These are phyloP conservation scores for Nephrotoma appendiculata DNA, from an alignment of 2,888 invertebrate genomes.

Conservation along the genomic window DNA sequence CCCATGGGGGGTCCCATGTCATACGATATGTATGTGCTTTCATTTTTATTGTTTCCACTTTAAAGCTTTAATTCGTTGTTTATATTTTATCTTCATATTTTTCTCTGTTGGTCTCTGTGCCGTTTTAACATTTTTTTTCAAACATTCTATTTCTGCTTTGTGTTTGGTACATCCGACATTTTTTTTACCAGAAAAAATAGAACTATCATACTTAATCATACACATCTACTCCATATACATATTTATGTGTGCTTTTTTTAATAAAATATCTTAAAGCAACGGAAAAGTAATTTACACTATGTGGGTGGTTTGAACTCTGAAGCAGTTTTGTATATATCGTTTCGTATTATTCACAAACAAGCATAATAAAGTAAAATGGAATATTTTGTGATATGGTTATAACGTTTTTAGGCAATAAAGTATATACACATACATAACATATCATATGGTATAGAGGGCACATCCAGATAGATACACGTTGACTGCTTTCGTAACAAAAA, in stretches of 20 bases:
- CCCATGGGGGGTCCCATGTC: not conserved
- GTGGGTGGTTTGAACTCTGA: not conserved
- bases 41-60: not conserved
- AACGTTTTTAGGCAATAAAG: not conserved
- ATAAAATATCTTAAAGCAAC: not conserved
- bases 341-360: not conserved
- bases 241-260: not conserved
- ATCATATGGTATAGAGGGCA: not conserved
- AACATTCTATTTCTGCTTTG: not conserved
- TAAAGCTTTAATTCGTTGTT: not conserved
- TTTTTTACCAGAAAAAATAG: not conserved
- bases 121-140: not conserved
- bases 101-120: not conserved
- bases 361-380: not conserved
- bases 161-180: not conserved
- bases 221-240: not conserved
- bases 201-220: not conserved
- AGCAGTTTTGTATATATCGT: not conserved
- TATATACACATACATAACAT: not conserved
- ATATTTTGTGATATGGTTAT: not conserved
- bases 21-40: not conserved
- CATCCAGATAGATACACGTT: not conserved
- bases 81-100: not conserved
- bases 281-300: not conserved
- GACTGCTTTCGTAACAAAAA: not conserved